Evolutionary conservation across 1,140 invertebrate species (phyloP), one percentile per base, ranked within the genome.

Genomic region (Helicoverpa armigera): DNA sequence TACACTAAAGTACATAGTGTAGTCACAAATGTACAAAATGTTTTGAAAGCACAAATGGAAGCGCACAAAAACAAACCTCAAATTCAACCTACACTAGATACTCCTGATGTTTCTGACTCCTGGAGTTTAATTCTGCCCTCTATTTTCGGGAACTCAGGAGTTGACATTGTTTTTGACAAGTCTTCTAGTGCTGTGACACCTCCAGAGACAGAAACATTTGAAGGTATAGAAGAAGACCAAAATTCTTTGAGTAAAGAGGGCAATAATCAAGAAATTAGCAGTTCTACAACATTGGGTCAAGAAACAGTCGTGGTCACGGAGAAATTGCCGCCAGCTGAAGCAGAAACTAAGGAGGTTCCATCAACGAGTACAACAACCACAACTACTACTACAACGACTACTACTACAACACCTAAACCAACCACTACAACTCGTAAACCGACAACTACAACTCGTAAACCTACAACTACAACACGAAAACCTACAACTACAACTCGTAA

Each of bases 101-200:
- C 96, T 4, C 96, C 97, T 58, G 96, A 98, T 91, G 95, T 97
- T 79, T 96, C 97, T 73, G 93, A 97, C 86, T 96, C 97, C n/a
- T 98, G 97, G 97, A 97, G 96, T 74, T 96, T 97, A 77, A 97
- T 98, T 79, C 93, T 98, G 67, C 97, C 97, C 1, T 96, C 97
- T 1, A 97, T 98, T 82, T 97, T 98, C 88, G 97, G 97, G 0
- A 97, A 97, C 83, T 96, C 96, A 9, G 96, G 96, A 11, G 94
- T 95, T n/a, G 96, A 96, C 63, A 95, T 96, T 54, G 93, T 96
- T n/a, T 95, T 95, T 3, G 95, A 96, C 86, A 96, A 95, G 86
- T 87, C 89, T 53, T 94, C 95, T 43, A 92, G 90, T 43, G 90
- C 95, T 60, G 95, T 95, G 14, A 96, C 96, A 82, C 95, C 94